phyloP scores from a whole-genome alignment of 30 jellyfish, hydroid and myxozoan genomes.

The Sanderia malayensis region DNA sequence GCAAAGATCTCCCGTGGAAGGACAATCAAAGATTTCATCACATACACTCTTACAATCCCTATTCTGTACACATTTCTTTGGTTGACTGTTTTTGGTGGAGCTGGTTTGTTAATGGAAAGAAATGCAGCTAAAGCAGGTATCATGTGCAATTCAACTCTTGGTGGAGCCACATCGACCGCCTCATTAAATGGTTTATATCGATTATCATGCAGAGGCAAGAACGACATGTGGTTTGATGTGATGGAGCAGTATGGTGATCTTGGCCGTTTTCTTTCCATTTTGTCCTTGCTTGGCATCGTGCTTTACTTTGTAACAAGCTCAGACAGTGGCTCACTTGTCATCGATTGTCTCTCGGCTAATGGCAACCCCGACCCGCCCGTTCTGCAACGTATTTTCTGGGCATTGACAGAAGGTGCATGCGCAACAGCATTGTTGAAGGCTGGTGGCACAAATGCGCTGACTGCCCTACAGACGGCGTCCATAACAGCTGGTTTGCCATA shows the following conservation, averaged over 20 bases:
- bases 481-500: constrained; percentile 86
- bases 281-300: constrained; percentile 80
- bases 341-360: constrained; percentile 93
- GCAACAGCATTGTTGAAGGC: constrained; percentile 92
- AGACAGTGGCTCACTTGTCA: constrained; percentile 93
- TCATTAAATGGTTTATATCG: constrained; percentile 48
- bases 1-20: constrained; percentile 96
- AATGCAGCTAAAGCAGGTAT: constrained; percentile 77
- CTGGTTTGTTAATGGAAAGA: constrained; percentile 78
- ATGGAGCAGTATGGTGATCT: constrained; percentile 80
- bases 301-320: constrained; percentile 87
- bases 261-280: constrained; percentile 71
- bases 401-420: constrained; percentile 94
- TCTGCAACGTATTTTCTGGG: constrained; percentile 91
- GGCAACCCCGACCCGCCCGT: constrained; percentile 98
- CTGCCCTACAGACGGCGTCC: constrained; percentile 82
- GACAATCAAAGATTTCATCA: constrained; percentile 82
- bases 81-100: constrained; percentile 93
- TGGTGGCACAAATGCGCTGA: constrained; percentile 80
- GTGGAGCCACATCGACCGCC: constrained; percentile 54
- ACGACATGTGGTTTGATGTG: constrained; percentile 94
- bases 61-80: constrained; percentile 78
- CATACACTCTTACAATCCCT: constrained; percentile 84
- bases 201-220: constrained; percentile 70
- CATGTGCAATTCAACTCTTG: constrained; percentile 63